A percentile compares a stretch with the other conserved stretches of the same genome.
Conservation (phyloP, 2,113 vertebrate genomes). For the Chitala chitala region DNA sequence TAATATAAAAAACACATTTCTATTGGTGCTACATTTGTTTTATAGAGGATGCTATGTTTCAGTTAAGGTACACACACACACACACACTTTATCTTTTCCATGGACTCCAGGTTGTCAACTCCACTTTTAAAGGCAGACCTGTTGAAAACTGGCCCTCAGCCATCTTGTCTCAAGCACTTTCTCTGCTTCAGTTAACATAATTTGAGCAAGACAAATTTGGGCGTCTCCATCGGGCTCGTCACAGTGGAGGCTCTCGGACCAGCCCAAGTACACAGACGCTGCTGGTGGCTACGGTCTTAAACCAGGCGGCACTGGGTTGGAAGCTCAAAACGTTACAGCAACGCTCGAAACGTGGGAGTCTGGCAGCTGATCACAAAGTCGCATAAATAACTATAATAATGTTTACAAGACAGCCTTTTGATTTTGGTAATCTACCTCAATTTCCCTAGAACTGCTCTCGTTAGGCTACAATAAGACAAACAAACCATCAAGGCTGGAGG, state of each 20-base stretch:
- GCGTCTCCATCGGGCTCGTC: background rate
- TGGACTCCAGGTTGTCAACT: background rate
- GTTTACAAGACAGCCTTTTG: background rate
- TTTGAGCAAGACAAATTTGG: background rate
- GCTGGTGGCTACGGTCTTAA: background rate
- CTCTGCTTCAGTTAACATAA: background rate
- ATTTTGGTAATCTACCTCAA: background rate
- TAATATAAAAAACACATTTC: too few relatives aligned
- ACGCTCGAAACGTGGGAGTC: background rate
- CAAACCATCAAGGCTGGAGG: background rate
- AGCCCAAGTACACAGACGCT: background rate
- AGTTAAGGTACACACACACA: background rate
- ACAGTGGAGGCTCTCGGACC: too few relatives aligned
- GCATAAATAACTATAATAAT: slow-evolving; percentile 12
- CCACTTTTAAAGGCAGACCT: background rate
- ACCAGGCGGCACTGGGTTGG: background rate
- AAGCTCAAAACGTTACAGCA: background rate
- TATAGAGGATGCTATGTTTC: too few relatives aligned
- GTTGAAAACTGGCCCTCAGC: background rate
- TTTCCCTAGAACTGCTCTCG: background rate
- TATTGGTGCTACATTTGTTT: too few relatives aligned
- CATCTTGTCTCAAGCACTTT: slow-evolving; percentile 2
- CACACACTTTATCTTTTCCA: background rate
- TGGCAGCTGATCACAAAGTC: background rate
- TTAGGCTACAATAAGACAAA: background rate